Percentiles rank a stretch among this genome's conserved stretches.
phyloP scores from a whole-genome alignment of 2,797 vertebrate species.

The Clarias platycephalus region DNA sequence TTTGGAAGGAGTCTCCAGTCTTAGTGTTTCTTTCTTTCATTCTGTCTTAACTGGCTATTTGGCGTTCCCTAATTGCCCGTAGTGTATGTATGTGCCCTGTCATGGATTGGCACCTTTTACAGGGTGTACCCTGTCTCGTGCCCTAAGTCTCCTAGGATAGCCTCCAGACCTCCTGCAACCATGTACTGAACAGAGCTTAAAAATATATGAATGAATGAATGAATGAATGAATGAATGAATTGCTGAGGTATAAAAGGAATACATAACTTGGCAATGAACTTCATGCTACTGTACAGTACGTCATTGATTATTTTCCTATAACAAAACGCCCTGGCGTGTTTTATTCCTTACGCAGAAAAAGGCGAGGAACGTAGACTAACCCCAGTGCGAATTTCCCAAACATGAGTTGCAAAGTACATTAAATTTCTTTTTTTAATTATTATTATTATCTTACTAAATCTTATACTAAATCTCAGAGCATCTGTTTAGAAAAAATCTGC shows the following conservation, averaged over 20 bases:
- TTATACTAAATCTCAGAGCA: constrained; percentile 46
- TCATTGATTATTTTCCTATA: background rate
- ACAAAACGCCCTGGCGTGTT: background rate
- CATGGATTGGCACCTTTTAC: no score
- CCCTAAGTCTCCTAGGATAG: no score
- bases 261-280: background rate
- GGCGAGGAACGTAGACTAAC: background rate
- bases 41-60: no score
- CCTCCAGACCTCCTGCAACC: no score
- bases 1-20: background rate
- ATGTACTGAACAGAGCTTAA: no score
- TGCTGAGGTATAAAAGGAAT: background rate
- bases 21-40: background rate
- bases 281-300: background rate
- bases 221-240: background rate
- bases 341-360: background rate
- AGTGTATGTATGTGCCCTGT: no score
- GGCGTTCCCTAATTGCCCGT: no score
- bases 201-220: no score
- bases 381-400: background rate
- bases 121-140: no score
- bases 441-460: no score
- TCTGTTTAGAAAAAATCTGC: constrained; percentile 61
- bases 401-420: background rate
- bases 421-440: background rate